A percentile compares a stretch with the other conserved stretches of the same genome.
phyloP scores from a whole-genome alignment of 2,888 invertebrate genomes.

The Adelphocoris suturalis region DNA sequence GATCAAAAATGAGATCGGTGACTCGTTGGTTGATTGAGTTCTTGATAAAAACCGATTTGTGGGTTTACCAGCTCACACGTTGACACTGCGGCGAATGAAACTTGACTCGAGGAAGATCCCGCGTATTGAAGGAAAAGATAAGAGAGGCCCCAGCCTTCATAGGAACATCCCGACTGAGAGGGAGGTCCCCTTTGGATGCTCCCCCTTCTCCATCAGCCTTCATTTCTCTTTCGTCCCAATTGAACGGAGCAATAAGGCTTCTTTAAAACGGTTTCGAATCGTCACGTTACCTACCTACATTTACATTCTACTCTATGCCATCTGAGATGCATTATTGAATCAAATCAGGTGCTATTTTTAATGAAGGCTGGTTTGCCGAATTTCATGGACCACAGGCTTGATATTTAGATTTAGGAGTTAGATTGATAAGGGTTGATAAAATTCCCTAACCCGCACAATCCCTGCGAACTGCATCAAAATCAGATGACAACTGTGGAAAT shows the following conservation, averaged over 20 bases:
- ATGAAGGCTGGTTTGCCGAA: too few species aligned
- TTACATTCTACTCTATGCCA: too few species aligned
- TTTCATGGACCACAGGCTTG: too few species aligned
- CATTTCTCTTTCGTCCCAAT: constrained; percentile 49
- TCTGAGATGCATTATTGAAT: too few species aligned
- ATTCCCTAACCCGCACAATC: too few species aligned
- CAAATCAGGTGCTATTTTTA: too few species aligned
- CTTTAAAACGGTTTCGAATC: constrained; percentile 46
- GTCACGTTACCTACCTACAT: neutral
- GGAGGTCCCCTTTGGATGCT: neutral
- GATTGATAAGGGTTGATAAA: too few species aligned
- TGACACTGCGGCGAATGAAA: neutral
- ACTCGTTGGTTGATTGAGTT: neutral
- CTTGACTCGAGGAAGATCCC: neutral
- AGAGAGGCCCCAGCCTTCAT: neutral
- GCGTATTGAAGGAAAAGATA: neutral
- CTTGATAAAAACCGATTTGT: neutral
- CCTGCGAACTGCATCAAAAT: too few species aligned
- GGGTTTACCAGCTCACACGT: neutral
- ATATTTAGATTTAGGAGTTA: too few species aligned
- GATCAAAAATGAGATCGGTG: neutral
- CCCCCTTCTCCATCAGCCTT: constrained; percentile 11
- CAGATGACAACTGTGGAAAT: too few species aligned
- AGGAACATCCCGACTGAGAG: neutral
- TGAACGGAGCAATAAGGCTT: constrained; percentile 50